Evolutionary conservation across 23 tunicate genomes (phyloP).

Genomic region (Phallusia fumigata): DNA sequence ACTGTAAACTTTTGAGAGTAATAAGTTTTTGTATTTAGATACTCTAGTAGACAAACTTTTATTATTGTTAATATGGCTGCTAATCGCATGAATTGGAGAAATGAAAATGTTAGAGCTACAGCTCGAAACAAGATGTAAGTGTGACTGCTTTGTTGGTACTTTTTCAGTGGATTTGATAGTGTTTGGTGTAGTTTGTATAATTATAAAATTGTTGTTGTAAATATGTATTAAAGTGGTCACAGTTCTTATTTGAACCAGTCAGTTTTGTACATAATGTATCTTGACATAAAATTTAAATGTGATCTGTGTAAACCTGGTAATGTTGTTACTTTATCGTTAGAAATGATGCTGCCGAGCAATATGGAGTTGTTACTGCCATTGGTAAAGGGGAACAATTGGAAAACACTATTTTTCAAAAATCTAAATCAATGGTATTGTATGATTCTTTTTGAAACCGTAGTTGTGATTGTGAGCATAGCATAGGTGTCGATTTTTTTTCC

Average conservation of each 20-base stretch:
- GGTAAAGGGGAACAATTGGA: constrained; percentile 1
- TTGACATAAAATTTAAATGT: too few species aligned
- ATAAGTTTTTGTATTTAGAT: too few species aligned
- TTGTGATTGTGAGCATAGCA: too few species aligned
- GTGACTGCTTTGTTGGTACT: neutral
- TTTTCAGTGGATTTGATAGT: neutral
- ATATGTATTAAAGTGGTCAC: neutral
- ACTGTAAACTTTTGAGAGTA: too few species aligned
- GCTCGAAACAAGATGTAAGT: neutral
- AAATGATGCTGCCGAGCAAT: neutral
- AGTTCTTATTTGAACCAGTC: neutral
- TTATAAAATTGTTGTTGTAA: neutral
- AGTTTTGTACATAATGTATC: too few species aligned
- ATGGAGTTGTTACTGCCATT: neutral
- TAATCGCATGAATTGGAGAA: neutral
- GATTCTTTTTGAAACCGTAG: too few species aligned
- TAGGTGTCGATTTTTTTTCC: too few species aligned
- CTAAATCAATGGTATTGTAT: neutral
- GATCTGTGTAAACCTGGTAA: neutral
- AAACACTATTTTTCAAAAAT: neutral
- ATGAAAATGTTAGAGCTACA: neutral
- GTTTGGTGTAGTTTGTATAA: too few species aligned
- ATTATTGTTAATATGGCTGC: neutral
- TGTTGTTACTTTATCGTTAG: neutral
- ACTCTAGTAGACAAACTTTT: too few species aligned